These are phyloP conservation scores for Prionace glauca DNA, from an alignment of 2,797 vertebrate species.

Conservation along the genomic window DNA sequence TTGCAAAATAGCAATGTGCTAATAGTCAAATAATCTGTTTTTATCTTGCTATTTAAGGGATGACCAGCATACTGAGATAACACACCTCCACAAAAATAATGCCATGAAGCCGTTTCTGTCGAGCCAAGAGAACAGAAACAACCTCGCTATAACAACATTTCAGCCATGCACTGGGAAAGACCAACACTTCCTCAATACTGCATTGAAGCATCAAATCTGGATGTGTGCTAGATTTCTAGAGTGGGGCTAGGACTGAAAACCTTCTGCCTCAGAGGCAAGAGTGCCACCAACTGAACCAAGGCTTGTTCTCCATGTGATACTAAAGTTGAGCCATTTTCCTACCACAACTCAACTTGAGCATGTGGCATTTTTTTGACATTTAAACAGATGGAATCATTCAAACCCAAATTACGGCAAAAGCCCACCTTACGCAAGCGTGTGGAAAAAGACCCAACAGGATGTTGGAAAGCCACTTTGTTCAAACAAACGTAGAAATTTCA, in stretches of 20 bases:
- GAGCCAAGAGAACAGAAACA: not conserved
- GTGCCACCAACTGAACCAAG: too few species aligned
- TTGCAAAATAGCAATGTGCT: not conserved
- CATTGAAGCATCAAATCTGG: too few species aligned
- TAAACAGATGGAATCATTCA: not conserved
- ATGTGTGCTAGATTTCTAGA: too few species aligned
- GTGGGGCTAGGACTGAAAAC: too few species aligned
- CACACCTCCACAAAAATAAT: not conserved
- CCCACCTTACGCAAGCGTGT: not conserved
- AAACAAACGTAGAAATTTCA: not conserved
- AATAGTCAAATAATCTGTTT: not conserved
- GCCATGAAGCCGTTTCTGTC: not conserved
- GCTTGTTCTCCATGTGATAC: too few species aligned
- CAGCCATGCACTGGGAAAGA: too few species aligned
- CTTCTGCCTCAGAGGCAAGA: too few species aligned
- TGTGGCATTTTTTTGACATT: not conserved
- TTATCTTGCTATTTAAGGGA: not conserved
- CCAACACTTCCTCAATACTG: too few species aligned
- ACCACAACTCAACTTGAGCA: not conserved
- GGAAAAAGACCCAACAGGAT: not conserved
- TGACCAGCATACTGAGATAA: not conserved
- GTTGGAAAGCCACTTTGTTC: not conserved
- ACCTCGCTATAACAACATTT: not conserved
- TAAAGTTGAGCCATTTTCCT: not conserved
- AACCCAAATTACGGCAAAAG: not conserved